Conservation (phyloP, 2,113 vertebrate genomes). For the Xenotilapia flavipinnis region DNA sequence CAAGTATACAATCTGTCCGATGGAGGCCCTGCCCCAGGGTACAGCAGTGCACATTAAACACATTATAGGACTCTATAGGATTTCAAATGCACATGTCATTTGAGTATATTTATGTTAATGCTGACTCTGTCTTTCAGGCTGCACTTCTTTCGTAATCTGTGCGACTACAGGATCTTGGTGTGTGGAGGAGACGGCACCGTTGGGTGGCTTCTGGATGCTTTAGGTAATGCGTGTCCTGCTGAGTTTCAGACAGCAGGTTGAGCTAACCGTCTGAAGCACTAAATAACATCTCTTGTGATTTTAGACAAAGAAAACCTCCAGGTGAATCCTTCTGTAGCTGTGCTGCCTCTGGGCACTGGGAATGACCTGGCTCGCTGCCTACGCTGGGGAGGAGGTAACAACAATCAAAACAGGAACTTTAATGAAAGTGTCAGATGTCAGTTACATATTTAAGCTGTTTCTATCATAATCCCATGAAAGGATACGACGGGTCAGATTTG, state of each 20-base stretch:
- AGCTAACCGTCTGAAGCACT: neutral
- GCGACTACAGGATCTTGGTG: conserved; percentile 79
- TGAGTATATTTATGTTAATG: neutral
- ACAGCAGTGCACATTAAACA: neutral
- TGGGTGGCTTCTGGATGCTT: conserved; percentile 89
- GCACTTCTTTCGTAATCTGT: conserved; percentile 81
- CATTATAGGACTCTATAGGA: neutral
- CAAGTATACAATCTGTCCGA: conserved; percentile 86
- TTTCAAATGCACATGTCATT: neutral
- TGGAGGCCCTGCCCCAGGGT: conserved; percentile 83
- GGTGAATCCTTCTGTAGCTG: conserved; percentile 72
- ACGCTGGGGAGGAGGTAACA: conserved; percentile 87
- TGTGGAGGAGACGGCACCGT: conserved; percentile 92
- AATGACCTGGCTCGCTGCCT: conserved; percentile 84
- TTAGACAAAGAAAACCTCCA: conserved; percentile 80
- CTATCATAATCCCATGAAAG: conserved; percentile 48
- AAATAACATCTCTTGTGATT: neutral
- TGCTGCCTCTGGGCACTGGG: conserved; percentile 82
- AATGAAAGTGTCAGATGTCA: neutral
- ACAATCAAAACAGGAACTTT: neutral
- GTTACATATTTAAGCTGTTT: neutral
- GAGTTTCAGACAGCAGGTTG: neutral
- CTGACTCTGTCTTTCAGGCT: conserved; percentile 64
- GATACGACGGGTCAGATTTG: conserved; percentile 86
- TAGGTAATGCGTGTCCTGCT: conserved; percentile 67